Conservation (phyloP, 2,113 vertebrate genomes). For the Rhinoptilus africanus region DNA sequence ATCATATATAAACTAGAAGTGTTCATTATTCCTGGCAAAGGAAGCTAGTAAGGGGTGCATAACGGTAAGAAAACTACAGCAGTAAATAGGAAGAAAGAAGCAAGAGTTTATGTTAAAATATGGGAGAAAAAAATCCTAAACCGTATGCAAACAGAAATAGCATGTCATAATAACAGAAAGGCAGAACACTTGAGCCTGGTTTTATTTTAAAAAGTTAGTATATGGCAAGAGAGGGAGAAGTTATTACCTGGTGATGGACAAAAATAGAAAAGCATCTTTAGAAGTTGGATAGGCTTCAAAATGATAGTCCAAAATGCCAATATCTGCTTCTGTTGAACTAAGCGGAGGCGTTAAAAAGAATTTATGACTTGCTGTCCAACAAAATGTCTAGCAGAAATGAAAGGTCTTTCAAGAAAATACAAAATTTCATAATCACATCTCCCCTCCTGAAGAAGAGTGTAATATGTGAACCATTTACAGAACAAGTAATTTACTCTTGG, state of each 20-base stretch:
- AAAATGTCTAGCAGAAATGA: neutral
- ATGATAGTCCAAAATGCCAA: neutral
- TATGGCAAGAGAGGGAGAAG: neutral
- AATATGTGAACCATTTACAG: neutral
- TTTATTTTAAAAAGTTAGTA: neutral
- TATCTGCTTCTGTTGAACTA: neutral
- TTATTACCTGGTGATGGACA: neutral
- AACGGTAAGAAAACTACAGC: neutral
- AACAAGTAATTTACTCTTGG: neutral
- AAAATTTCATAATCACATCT: neutral
- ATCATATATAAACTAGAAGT: neutral
- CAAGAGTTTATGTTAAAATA: neutral
- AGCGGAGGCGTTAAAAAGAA: neutral
- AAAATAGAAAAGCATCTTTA: neutral
- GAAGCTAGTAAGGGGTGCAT: neutral
- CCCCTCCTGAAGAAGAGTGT: neutral
- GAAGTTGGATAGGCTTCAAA: neutral
- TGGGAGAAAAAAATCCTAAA: neutral
- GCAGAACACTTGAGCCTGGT: neutral
- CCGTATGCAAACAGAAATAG: neutral
- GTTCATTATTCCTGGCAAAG: neutral
- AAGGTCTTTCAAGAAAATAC: neutral
- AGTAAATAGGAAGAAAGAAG: neutral
- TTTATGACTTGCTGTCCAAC: neutral
- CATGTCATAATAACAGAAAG: neutral